Base-by-base conservation (phyloP, 2,113 vertebrate species). In the Dicrurus megarhynchus region DNA sequence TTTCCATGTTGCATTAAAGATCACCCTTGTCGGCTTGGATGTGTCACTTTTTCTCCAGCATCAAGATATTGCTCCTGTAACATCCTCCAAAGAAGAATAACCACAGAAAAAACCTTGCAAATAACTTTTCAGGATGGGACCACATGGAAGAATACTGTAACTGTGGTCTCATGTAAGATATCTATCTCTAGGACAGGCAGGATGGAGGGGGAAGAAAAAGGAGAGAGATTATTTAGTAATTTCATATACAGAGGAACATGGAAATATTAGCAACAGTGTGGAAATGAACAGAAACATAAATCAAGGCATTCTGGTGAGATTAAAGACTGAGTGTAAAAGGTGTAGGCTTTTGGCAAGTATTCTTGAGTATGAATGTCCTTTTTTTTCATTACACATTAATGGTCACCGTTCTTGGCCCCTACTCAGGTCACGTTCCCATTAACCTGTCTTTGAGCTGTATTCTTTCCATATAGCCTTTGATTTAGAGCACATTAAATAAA, bases 211-310 rank as follows among this genome's bases (percentile, higher is more conserved):
- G 42, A 57, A 59, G 19, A 24, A 65, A 86, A 84, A 64, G 7
- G 49, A 95, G 27, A 83, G 19, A 56, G 12, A 63, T 70, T 33
- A 28, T 39, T 22, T 8, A 46, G 20, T 47, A 64, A 84, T 81
- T 92, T 86, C 26, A 60, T 55, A 86, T 22, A 46, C 12, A 47
- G 47, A 80, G 30, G 68, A 44, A 49, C 30, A 35, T 86, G 65
- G 82, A 93, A 95, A 78, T 95, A 84, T 76, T 84, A 81, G 11
- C 11, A 86, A 49, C 17, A 56, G 65, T 27, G 28, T 71, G 47
- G 39, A 93, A 94, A 95, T 81, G 42, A 56, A 63, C 63, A 92
- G 63, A 94, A 93, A 86, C 16, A 67, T 96, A 92, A 96, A 74
- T 73, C 77, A 88, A 90, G 55, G 52, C 35, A 16, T 61, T 94